Percentiles rank a stretch among this genome's conserved stretches.
Conservation (phyloP, 2,888 invertebrate species). For the Oscheius sp. region DNA sequence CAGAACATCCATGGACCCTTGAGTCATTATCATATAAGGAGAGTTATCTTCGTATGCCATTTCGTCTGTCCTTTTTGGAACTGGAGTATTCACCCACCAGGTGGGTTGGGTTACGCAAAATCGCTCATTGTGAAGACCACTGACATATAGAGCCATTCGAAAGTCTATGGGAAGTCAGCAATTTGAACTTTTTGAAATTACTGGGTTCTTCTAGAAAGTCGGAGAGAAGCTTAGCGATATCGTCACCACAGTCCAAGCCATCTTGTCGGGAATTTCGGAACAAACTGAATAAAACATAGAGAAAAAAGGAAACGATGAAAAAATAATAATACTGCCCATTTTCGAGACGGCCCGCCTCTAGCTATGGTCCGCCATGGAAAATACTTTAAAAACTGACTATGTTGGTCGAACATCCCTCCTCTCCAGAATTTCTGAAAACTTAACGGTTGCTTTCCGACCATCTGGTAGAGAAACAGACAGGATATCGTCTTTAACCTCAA, state of each 20-base stretch:
- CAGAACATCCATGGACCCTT: constrained; percentile 44
- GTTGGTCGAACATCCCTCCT: constrained; percentile 40
- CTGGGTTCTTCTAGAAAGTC: constrained; percentile 45
- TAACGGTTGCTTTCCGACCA: constrained; percentile 17
- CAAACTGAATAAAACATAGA: too few relatives aligned
- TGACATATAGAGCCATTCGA: constrained; percentile 41
- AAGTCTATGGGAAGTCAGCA: constrained; percentile 38
- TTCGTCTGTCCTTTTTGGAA: constrained; percentile 52
- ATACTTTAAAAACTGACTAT: constrained; percentile 40
- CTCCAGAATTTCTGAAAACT: constrained; percentile 39
- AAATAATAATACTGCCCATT: too few relatives aligned
- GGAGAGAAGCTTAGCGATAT: constrained; percentile 39
- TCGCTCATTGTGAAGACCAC: constrained; percentile 49
- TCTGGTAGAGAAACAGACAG: constrained; percentile 36
- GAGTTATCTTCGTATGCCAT: constrained; percentile 48
- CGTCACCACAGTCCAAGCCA: constrained; percentile 56
- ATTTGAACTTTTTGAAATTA: not conserved
- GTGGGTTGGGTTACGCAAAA: constrained; percentile 37
- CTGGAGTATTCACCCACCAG: constrained; percentile 54
- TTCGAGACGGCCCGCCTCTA: too few relatives aligned
- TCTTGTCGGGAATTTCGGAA: constrained; percentile 49
- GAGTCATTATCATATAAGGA: constrained; percentile 48
- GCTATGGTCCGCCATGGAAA: too few relatives aligned
- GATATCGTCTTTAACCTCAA: constrained; percentile 36
- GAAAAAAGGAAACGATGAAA: constrained; percentile 6